Conservation (phyloP, 2,797 vertebrate species). For the Hapalemur alaotrensis region DNA sequence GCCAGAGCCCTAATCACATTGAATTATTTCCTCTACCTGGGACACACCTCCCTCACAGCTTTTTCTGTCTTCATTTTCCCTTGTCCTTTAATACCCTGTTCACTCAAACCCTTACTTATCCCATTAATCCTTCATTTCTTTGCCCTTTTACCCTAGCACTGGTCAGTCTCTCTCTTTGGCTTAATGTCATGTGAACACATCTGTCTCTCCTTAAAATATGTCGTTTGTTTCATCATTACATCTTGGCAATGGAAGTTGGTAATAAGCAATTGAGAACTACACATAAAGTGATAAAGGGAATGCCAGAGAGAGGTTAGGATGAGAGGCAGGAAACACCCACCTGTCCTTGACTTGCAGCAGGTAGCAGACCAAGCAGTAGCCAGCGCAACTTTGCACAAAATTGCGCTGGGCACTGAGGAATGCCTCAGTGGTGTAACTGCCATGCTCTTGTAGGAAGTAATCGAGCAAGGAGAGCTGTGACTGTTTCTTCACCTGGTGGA, state of each 20-base stretch:
- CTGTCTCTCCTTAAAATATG: neutral
- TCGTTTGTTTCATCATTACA: neutral
- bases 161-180: neutral
- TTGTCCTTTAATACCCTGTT: neutral
- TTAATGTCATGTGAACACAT: neutral
- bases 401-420: conserved; percentile 95
- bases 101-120: neutral
- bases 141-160: neutral
- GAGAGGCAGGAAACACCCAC: conserved; percentile 77
- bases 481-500: conserved; percentile 98
- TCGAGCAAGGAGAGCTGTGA: conserved; percentile 94
- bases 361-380: conserved; percentile 97
- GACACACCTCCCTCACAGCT: neutral
- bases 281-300: neutral
- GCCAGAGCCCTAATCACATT: neutral
- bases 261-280: neutral
- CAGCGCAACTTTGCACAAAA: conserved; percentile 96
- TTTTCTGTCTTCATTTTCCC: neutral
- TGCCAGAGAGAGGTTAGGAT: neutral
- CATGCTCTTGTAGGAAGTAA: conserved; percentile 95
- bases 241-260: neutral
- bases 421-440: conserved; percentile 91
- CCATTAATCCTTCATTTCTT: neutral
- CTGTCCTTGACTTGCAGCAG: conserved; percentile 98
- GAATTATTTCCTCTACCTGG: neutral